Percentiles rank a stretch among this genome's conserved stretches.
These are phyloP conservation scores for Rhopalosiphum nymphaeae DNA, from an alignment of 2,888 invertebrate genomes.

Conservation along the genomic window DNA sequence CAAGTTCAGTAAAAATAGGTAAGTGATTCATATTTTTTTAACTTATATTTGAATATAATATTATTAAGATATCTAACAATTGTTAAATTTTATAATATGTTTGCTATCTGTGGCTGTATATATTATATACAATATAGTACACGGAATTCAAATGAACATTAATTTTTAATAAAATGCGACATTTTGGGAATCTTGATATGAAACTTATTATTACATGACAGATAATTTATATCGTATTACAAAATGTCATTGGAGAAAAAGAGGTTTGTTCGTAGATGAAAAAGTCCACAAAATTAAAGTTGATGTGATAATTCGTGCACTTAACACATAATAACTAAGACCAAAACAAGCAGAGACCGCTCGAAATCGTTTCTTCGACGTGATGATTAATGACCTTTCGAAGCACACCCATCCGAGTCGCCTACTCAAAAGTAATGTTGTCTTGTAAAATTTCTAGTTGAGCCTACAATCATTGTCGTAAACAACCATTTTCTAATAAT, in stretches of 20 bases:
- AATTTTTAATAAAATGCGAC: background rate
- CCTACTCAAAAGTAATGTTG: background rate
- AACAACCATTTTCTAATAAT: background rate
- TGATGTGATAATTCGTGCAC: background rate
- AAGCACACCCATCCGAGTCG: background rate
- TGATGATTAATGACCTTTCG: slow-evolving; percentile 2
- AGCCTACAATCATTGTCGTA: background rate
- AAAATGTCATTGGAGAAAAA: background rate
- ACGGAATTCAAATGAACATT: background rate
- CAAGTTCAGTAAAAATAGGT: background rate
- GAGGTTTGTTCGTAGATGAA: background rate
- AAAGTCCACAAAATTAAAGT: slow-evolving; percentile 4
- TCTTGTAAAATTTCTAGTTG: background rate
- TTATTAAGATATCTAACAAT: background rate
- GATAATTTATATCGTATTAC: background rate
- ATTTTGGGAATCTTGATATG: background rate
- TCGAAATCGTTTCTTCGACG: background rate
- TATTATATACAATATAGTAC: background rate
- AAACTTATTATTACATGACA: background rate
- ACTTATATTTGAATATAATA: background rate
- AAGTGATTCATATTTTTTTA: background rate
- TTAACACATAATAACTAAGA: background rate
- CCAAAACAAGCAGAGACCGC: background rate
- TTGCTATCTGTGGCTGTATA: background rate
- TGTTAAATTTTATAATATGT: background rate